Base-by-base conservation (phyloP, 2,113 vertebrate genomes). In the Ellobius talpinus region DNA sequence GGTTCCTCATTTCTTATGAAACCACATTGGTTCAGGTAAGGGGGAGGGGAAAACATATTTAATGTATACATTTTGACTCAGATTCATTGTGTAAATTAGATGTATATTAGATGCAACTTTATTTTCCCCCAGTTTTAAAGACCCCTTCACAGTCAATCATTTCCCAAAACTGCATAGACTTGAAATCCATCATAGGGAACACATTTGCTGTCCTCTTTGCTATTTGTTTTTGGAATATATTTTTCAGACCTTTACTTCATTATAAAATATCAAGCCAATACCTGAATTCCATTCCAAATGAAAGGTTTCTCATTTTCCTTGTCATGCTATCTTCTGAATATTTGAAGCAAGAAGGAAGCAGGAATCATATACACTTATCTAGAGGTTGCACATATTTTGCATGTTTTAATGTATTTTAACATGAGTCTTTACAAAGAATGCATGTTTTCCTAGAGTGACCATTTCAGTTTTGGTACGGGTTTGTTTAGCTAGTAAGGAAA, bases 311-410 rank as follows among this genome's bases (percentile, higher is more conserved):
- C 24, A 87, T 97, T 74, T 93, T 96, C 68, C 89, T 95, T 72
- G 17, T 66, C 31, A 55, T 95, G 90, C 79, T 97, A 73, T 87
- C 76, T 97, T 98, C 82, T 97, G 79, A 96, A 97, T 96, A 97
- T 86, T 94, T 87, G 89, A 90, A 94, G 58, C 81, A 93, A 93
- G 45, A 97, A 89, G 89, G 79, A 96, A 90, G 87, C 33, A 95
- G 88, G 76, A 93, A 89, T 97, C 39, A 24, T 95, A 97, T 91
- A 94, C 91, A 95, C 31, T 96, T 97, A 97, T 95, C 96, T 94
- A 88, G 24, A 65, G 45, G 74, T 91, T 97, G 77, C 89, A 96
- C 91, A 87, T 95, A 73, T 42, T 96, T 96, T 97, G 96, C 52
- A 72, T 94, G 94, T 97, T 97, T 90, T 89, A 92, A 85, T 93